Evolutionary conservation across 2,797 vertebrate species (phyloP).

Genomic region (Melanogrammus aeglefinus): DNA sequence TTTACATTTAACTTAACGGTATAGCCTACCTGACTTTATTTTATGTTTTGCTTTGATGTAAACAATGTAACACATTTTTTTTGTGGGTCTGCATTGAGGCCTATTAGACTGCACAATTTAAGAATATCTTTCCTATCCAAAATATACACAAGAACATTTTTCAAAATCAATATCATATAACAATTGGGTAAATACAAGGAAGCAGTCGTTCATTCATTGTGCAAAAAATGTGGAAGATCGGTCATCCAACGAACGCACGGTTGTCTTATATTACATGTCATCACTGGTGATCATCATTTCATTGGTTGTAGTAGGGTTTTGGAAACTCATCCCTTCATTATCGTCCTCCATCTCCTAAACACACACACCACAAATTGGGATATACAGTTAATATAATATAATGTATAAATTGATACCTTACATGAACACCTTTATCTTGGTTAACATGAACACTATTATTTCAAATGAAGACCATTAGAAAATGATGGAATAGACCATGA

Average conservation of each 20-base stretch:
- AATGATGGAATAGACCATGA: no score
- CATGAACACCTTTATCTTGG: no score
- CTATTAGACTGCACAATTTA: background rate
- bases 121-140: background rate
- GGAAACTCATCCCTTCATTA: slow-evolving; percentile 35
- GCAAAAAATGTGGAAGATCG: background rate
- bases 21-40: background rate
- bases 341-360: slow-evolving; percentile 55
- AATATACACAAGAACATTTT: background rate
- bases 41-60: background rate
- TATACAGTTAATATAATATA: background rate
- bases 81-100: background rate
- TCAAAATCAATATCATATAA: background rate
- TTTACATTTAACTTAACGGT: background rate
- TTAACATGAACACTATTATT: no score
- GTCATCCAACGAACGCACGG: background rate
- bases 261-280: slow-evolving; percentile 53
- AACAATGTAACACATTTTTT: background rate
- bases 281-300: slow-evolving; percentile 58
- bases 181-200: background rate
- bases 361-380: slow-evolving; percentile 1
- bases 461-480: no score
- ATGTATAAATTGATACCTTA: no score
- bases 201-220: background rate
- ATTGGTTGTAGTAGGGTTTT: slow-evolving; percentile 44